Percentiles rank a stretch among this genome's conserved stretches.
Conservation (phyloP, 2,888 invertebrate genomes). For the Andricus quercusramuli region DNA sequence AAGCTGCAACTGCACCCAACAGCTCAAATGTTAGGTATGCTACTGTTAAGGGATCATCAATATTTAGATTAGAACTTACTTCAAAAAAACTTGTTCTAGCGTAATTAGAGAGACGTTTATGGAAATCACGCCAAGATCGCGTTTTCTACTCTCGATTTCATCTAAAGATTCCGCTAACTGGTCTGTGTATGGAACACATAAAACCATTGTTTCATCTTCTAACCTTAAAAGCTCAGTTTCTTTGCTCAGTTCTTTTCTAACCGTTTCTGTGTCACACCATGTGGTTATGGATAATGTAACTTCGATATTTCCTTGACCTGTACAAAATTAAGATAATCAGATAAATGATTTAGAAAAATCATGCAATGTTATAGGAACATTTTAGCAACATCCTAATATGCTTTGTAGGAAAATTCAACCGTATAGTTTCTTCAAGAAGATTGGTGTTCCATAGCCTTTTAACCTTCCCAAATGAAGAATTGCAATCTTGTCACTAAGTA, state of each 20-base stretch:
- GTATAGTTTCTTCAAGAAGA: conserved; percentile 87
- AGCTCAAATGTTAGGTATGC: background rate
- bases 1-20: too few species aligned
- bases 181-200: conserved; percentile 81
- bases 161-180: conserved; percentile 83
- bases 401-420: conserved; percentile 72
- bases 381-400: conserved; percentile 5
- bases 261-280: conserved; percentile 71
- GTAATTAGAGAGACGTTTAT: conserved; percentile 93
- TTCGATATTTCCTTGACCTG: conserved; percentile 72
- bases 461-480: conserved; percentile 89
- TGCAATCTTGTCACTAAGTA: conserved; percentile 93
- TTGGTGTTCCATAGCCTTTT: conserved; percentile 89
- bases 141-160: conserved; percentile 82
- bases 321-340: background rate
- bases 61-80: conserved; percentile 78
- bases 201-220: conserved; percentile 79
- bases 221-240: conserved; percentile 75
- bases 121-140: conserved; percentile 84
- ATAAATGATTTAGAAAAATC: background rate
- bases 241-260: conserved; percentile 76
- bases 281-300: conserved; percentile 71
- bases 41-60: background rate
- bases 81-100: conserved; percentile 95
- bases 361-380: background rate